These are phyloP conservation scores for rabbit (Oryctolagus cuniculus) DNA, from an alignment of 2,113 vertebrate species.

Conservation along the genomic window mOryCun1.1 NC_091436.1:132964001-132964500, in stretches of 20 bases:
- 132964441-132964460: not conserved
- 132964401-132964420: not conserved
- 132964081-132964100: constrained; percentile 56
- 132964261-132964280: not conserved
- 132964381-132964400: not conserved
- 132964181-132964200: not conserved
- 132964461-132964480: not conserved
- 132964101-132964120: constrained; percentile 1
- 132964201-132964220: not conserved
- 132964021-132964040: constrained; percentile 36
- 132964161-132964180: constrained; percentile 46
- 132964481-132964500: not conserved
- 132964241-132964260: not conserved
- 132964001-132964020: constrained; percentile 75
- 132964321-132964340: not conserved
- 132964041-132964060: constrained; percentile 59
- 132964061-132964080: constrained; percentile 71
- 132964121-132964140: constrained; percentile 1
- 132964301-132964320: not conserved
- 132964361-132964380: not conserved
- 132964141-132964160: constrained; percentile 41
- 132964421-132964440: not conserved
- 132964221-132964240: not conserved
- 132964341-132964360: not conserved
- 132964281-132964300: not conserved